Conservation (phyloP, 2,888 invertebrate species). For the Nomada flava region DNA sequence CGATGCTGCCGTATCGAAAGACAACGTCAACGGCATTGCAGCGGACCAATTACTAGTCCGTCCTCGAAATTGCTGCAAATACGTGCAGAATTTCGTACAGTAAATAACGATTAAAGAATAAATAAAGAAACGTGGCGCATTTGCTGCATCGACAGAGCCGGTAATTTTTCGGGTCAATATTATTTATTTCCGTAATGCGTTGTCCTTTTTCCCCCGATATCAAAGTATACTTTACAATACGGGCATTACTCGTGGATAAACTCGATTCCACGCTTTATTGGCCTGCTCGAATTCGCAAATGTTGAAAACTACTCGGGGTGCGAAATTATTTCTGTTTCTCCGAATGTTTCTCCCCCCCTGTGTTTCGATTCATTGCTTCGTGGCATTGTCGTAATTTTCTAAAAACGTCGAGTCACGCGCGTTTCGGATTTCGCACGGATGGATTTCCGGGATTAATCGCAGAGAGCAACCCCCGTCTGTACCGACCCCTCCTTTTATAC, state of each 20-base stretch:
- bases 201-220: neutral
- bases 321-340: no score
- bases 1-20: constrained; percentile 24
- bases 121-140: no score
- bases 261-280: no score
- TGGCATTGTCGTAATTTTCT: neutral
- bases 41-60: constrained; percentile 54
- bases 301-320: no score
- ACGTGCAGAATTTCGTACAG: constrained; percentile 8
- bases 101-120: neutral
- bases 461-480: constrained; percentile 24
- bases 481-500: constrained; percentile 18
- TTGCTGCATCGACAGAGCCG: constrained; percentile 13
- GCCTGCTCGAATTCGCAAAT: no score
- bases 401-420: neutral
- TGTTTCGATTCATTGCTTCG: neutral
- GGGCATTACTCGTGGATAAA: no score
- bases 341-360: no score
- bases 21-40: constrained; percentile 14
- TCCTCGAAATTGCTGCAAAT: constrained; percentile 52
- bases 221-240: no score
- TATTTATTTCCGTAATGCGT: constrained; percentile 49
- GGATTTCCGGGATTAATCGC: constrained; percentile 59
- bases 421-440: constrained; percentile 47
- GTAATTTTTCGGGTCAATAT: constrained; percentile 56